Base-by-base conservation (phyloP, 2,797 vertebrate genomes). In the Gadopsis marmoratus region DNA sequence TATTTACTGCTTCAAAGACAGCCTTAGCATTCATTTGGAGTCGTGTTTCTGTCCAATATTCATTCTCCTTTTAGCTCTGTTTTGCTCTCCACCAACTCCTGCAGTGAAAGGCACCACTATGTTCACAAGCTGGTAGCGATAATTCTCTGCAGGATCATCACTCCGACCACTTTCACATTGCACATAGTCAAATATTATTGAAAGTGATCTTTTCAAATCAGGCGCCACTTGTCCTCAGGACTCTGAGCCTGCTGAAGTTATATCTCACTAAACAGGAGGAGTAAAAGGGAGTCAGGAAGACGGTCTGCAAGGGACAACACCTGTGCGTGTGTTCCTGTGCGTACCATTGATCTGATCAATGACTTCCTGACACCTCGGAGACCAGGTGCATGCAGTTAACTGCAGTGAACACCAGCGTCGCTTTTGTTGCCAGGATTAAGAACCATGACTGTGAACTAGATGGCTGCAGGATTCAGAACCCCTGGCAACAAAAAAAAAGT, bases 221-320 rank as follows among this genome's bases (percentile, higher is more conserved):
- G 33, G n/a, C n/a, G 14, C 9, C 35, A 67, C 48, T 11, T 23
- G n/a, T 69, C 10, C 17, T 59, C 56, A 21, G 33, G 33, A 59
- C 17, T 58, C 33, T 17, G 41, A 56, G 54, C 23, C 26, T 21
- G 5, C 11, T 31, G n/a, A n/a, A n/a, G n/a, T n/a, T n/a, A n/a
- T n/a, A n/a, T n/a, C n/a, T n/a, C n/a, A n/a, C n/a, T n/a, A n/a
- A n/a, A n/a, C n/a, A n/a, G n/a, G n/a, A n/a, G n/a, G n/a, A n/a
- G n/a, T n/a, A n/a, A n/a, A n/a, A 54, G 37, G 8, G n/a, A 50
- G 10, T 17, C 51, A 2, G 17, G 6, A 47, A 39, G 21, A 23
- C 19, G 58, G n/a, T 47, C 23, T 37, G 17, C 16, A 16, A 75
- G 41, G 51, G 50, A 12, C 50, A 64, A 74, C 77, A 74, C 35